Evolutionary conservation across 2,797 vertebrate genomes (phyloP), one percentile per base, ranked within the genome.

Genomic region (Lutjanus campechanus): DNA sequence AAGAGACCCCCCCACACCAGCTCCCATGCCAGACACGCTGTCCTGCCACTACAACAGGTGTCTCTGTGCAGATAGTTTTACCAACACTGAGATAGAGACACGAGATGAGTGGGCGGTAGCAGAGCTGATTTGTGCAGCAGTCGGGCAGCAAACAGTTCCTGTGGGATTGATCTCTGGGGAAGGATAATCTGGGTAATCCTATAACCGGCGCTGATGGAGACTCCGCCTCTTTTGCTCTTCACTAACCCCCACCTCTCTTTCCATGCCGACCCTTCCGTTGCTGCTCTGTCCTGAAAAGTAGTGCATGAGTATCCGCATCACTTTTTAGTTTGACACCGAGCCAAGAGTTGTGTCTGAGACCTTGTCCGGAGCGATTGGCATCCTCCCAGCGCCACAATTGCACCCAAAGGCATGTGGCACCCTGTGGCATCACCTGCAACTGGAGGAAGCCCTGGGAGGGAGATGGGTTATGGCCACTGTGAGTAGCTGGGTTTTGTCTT

Each of bases 151-250:
- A 95, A 93, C 90, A 88, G 93, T 93, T 94, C 92, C 91, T 92
- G 83, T 76, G 63, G 90, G 91, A 95, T 93, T 95, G 93, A 95
- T 92, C 89, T 92, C 86, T 75, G 77, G 77, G 83, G 79, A 89
- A 86, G 91, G 93, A 95, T 96, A 95, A 96, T 95, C 95, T 92
- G 84, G 84, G 91, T 95, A 95, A 96, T 96, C 95, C 93, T 90
- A 90, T 95, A 95, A 95, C 90, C 65, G 75, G 82, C 40, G 41
- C 84, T 51, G 68, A 65, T 85, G 76, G 86, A 36, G 29, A 89
- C 92, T 93, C 92, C 90, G 53, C 91, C 92, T 90, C 80, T 80
- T 85, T 84, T 84, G 69, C 85, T 85, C 87, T 83, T 60, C 69
- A 43, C 55, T 46, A 62, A 72, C 77, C 59, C 58, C 36, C 58